Percentiles rank a stretch among this genome's conserved stretches.
Conservation (phyloP, 2,888 invertebrate genomes). For the Euspilapteryx auroguttella region DNA sequence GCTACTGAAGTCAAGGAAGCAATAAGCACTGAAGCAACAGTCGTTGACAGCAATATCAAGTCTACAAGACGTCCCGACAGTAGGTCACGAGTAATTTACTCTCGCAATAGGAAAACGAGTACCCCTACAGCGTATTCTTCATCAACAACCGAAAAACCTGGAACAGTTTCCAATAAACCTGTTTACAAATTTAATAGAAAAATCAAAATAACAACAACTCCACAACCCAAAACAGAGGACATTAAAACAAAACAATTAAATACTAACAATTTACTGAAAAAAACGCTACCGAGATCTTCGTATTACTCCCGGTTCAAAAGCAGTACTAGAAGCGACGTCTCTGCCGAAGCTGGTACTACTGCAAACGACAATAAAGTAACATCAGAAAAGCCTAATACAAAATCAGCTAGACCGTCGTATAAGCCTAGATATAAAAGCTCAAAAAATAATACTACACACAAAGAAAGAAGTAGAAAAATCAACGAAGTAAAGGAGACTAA, state of each 20-base stretch:
- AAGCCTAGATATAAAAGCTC: neutral
- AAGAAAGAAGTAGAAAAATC: neutral
- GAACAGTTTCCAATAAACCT: slow-evolving; percentile 22
- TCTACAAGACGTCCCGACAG: too few relatives aligned
- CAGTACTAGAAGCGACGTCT: slow-evolving; percentile 13
- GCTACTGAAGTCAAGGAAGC: too few relatives aligned
- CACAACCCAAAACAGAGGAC: slow-evolving; percentile 18
- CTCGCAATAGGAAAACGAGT: too few relatives aligned
- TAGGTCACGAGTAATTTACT: too few relatives aligned
- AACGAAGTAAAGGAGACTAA: neutral
- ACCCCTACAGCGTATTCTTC: too few relatives aligned
- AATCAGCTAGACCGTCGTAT: neutral
- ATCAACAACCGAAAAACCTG: too few relatives aligned
- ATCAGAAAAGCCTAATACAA: slow-evolving; percentile 4
- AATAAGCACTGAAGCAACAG: too few relatives aligned
- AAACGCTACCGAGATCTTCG: slow-evolving; percentile 22
- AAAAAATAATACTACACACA: neutral
- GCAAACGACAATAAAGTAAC: slow-evolving; percentile 9
- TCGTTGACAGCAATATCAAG: too few relatives aligned
- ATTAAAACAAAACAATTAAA: slow-evolving; percentile 19
- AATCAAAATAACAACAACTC: slow-evolving; percentile 27
- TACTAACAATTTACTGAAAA: slow-evolving; percentile 20
- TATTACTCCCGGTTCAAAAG: slow-evolving; percentile 25
- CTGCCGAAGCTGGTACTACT: slow-evolving; percentile 13
- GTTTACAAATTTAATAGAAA: slow-evolving; percentile 36